Evolutionary conservation across 2,797 vertebrate genomes (phyloP).

Genomic region (Sarcophilus harrisii): DNA sequence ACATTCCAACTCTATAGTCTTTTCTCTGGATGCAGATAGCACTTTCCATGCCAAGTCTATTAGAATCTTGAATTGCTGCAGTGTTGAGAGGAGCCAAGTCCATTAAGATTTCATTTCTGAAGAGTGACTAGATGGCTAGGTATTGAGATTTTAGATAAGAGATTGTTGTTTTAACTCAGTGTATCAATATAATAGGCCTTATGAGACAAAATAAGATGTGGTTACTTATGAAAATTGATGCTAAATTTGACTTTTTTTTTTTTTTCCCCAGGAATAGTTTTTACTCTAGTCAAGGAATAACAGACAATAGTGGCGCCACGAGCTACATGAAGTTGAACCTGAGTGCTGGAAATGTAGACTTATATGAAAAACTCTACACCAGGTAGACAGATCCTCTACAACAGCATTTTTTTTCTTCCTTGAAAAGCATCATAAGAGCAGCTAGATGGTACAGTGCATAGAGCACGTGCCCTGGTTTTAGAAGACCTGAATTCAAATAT

Average conservation of each 20-base stretch:
- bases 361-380: slow-evolving; percentile 86
- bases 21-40: too few relatives aligned
- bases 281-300: slow-evolving; percentile 75
- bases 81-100: too few relatives aligned
- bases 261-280: slow-evolving; percentile 84
- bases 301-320: slow-evolving; percentile 40
- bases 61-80: too few relatives aligned
- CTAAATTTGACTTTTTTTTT: slow-evolving; percentile 64
- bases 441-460: not conserved
- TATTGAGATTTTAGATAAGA: not conserved
- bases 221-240: fast-evolving
- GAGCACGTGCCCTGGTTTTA: too few relatives aligned
- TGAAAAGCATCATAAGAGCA: fast-evolving
- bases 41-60: too few relatives aligned
- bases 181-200: fast-evolving
- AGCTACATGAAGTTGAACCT: slow-evolving; percentile 86
- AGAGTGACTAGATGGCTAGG: not conserved
- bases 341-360: slow-evolving; percentile 76
- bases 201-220: fast-evolving
- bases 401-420: not conserved
- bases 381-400: slow-evolving; percentile 80
- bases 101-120: not conserved
- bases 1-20: too few relatives aligned
- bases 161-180: not conserved
- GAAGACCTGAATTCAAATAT: too few relatives aligned